phyloP scores from a whole-genome alignment of 2,797 vertebrate genomes.

The Cynopterus sphinx region DNA sequence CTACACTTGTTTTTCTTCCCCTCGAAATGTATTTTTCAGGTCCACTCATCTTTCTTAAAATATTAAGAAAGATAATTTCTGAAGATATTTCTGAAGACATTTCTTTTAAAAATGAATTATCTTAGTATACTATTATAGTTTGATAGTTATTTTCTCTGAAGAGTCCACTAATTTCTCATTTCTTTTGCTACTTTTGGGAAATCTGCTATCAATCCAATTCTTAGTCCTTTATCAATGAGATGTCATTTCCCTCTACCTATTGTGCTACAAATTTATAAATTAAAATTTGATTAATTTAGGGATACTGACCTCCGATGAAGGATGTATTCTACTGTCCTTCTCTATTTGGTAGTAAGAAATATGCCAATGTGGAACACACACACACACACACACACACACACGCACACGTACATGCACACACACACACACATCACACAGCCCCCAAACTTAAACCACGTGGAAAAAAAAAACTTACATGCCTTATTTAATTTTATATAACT shows the following conservation, averaged over 20 bases:
- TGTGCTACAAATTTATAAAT: neutral
- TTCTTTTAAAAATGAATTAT: neutral
- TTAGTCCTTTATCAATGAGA: neutral
- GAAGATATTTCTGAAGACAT: neutral
- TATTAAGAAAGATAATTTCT: neutral
- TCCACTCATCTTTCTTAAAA: neutral
- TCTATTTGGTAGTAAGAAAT: neutral
- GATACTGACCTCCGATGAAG: neutral
- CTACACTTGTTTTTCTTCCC: neutral
- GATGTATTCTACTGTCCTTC: neutral
- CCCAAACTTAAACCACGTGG: neutral
- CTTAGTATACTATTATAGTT: neutral
- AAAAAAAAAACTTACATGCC: conserved; percentile 44
- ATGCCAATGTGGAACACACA: neutral
- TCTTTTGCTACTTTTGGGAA: neutral
- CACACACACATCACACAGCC: neutral
- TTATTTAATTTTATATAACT: conserved; percentile 64
- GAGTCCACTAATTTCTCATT: neutral
- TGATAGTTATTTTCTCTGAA: neutral
- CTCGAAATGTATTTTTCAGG: conserved; percentile 11
- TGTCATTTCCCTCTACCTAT: neutral
- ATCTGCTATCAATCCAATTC: neutral
- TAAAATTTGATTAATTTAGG: neutral
- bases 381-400: neutral
- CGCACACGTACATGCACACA: neutral